Base-by-base conservation (phyloP, 2,797 vertebrate genomes). In the Schizothorax lantsangensis region DNA sequence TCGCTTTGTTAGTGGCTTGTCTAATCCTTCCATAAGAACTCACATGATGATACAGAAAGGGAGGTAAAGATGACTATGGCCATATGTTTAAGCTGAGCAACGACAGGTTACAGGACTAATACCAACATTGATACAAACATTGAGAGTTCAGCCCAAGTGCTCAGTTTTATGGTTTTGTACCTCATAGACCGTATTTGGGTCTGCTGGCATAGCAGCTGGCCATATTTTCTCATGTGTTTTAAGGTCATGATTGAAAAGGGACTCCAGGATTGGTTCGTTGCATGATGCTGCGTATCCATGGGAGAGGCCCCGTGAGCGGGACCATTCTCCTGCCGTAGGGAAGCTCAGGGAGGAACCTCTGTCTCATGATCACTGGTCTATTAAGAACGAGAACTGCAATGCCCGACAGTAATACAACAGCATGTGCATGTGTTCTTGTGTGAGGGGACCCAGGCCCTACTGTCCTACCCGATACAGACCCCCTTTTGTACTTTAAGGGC, bases 401-500 rank as follows among this genome's bases (percentile, higher is more conserved):
- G 26, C 14, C 68, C 1, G 8, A 36, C 64, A 69, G 71, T 62
- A 79, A 68, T 45, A 74, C 68, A 85, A n/a, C 19, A 69, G 64
- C 84, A 84, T 62, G 17, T 89, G 38, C 45, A 45, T 73, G 40
- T 81, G 87, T 84, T 88, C 85, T 62, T 1, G 88, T 69, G 75
- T 88, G 87, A 88, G 88, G 71, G 57, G 77, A 82, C 83, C 62
- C 38, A 49, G 21, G 26, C 26, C 47, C 43, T 43, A 81, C 68
- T 81, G 57, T 81, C 49, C 75, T 59, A 66, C 85, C 71, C 79
- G 36, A 90, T 90, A 95, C 91, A 94, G 92, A 91, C 88, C 88
- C 88, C 91, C 64, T 93, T 92, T 95, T 95, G 94, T 95, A 87
- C 86, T 88, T 82, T 9, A 81, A 88, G 86, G 91, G 77, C 54